These are phyloP conservation scores for Eucriotettix oculatus DNA, from an alignment of 2,888 invertebrate genomes.

Conservation along the genomic window DNA sequence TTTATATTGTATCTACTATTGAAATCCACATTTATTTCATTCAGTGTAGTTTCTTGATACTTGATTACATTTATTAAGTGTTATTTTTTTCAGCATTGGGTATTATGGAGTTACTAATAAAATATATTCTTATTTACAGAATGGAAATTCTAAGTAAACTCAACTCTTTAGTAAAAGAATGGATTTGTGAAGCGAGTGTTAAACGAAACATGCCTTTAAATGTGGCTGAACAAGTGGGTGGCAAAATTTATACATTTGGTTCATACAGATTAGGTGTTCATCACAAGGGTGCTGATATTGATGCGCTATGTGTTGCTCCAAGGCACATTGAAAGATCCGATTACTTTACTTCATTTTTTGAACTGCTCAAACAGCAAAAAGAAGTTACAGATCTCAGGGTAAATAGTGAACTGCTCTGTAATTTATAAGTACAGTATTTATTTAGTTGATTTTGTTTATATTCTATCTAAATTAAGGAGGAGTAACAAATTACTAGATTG, in stretches of 20 bases:
- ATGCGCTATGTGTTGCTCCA: conserved; percentile 94
- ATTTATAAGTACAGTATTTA: neutral
- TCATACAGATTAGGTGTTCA: conserved; percentile 46
- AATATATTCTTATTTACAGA: conserved; percentile 19
- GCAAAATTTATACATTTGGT: conserved; percentile 99
- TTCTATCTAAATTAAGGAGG: no score
- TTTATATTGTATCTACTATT: no score
- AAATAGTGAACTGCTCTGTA: conserved; percentile 17
- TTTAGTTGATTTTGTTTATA: no score
- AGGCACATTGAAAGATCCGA: conserved; percentile 85
- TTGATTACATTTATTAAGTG: no score
- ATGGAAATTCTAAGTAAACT: conserved; percentile 51
- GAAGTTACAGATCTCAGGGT: conserved; percentile 73
- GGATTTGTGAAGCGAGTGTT: conserved; percentile 82
- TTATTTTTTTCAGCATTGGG: no score
- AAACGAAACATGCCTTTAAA: conserved; percentile 83
- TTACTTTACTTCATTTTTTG: conserved; percentile 91
- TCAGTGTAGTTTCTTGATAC: no score
- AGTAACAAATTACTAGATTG: no score
- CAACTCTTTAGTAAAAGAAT: conserved; percentile 79
- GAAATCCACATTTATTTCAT: no score
- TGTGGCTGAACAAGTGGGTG: conserved; percentile 82
- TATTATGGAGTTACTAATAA: no score
- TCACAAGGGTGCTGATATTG: conserved; percentile 86
- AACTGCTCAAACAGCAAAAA: conserved; percentile 67